Evolutionary conservation across 2,113 vertebrate genomes (phyloP).

Genomic region (Ovis canadensis): DNA sequence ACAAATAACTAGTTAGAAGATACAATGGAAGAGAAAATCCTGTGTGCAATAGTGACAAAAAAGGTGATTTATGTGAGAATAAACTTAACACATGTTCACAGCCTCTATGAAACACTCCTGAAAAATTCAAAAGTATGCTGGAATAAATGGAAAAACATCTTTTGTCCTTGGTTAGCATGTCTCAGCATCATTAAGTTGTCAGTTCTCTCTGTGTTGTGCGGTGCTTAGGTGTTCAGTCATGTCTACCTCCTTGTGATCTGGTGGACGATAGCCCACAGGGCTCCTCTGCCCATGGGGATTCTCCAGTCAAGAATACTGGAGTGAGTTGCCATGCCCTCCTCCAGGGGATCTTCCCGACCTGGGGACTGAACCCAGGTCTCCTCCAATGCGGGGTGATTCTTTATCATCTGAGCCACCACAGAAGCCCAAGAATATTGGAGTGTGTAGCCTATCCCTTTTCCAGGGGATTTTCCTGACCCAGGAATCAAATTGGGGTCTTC

Average conservation of each 20-base stretch:
- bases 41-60: not conserved
- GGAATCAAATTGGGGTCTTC: not conserved
- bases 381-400: not conserved
- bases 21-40: not conserved
- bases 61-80: not conserved
- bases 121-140: not conserved
- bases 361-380: not conserved
- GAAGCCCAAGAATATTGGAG: not conserved
- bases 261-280: not conserved
- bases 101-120: not conserved
- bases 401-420: not conserved
- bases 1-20: not conserved
- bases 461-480: not conserved
- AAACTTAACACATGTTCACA: not conserved
- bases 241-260: not conserved
- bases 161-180: not conserved
- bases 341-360: fast-evolving
- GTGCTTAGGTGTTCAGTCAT: not conserved
- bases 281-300: not conserved
- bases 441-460: not conserved
- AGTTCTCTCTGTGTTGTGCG: not conserved
- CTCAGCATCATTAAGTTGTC: not conserved
- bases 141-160: not conserved
- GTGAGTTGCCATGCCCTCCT: not conserved
- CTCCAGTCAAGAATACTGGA: not conserved